Percentiles rank a stretch among this genome's conserved stretches.
phyloP scores from a whole-genome alignment of 2,113 vertebrate species.

The Cairina moschata region DNA sequence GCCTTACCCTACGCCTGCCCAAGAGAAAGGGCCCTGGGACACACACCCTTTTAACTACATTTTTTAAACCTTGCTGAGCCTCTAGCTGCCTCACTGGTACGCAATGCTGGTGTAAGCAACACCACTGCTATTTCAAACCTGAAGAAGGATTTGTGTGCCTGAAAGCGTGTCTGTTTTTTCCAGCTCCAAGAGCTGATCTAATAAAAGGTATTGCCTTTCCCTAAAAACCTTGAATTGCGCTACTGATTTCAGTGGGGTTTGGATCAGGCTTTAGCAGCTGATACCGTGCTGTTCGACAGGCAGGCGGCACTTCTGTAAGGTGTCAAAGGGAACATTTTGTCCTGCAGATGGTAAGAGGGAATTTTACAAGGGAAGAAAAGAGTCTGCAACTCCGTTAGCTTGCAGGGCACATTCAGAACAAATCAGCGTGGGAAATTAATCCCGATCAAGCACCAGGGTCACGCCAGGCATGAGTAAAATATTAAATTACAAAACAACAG shows the following conservation, averaged over 20 bases:
- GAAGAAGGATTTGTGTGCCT: conserved; percentile 31
- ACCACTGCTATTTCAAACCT: conserved; percentile 51
- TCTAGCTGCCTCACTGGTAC: not conserved
- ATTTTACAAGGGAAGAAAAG: conserved; percentile 10
- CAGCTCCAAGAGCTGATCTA: conserved; percentile 25
- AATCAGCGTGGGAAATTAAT: conserved; percentile 10
- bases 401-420: not conserved
- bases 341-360: not conserved
- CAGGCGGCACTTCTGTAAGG: conserved; percentile 4
- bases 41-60: not conserved
- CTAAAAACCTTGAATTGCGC: conserved; percentile 15
- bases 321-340: conserved; percentile 8
- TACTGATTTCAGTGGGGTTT: not conserved
- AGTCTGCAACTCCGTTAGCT: not conserved
- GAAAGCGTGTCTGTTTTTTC: conserved; percentile 4
- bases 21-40: not conserved
- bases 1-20: not conserved
- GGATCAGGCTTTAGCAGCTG: conserved; percentile 3
- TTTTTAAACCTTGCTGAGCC: not conserved
- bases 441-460: not conserved
- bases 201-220: conserved; percentile 35
- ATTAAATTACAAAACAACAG: conserved; percentile 1
- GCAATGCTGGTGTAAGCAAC: conserved; percentile 42
- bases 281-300: not conserved
- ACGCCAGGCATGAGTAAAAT: not conserved